A percentile compares a stretch with the other conserved stretches of the same genome.
Evolutionary conservation across 2,888 invertebrate genomes (phyloP).

Genomic region (Eumerus sabulonum): DNA sequence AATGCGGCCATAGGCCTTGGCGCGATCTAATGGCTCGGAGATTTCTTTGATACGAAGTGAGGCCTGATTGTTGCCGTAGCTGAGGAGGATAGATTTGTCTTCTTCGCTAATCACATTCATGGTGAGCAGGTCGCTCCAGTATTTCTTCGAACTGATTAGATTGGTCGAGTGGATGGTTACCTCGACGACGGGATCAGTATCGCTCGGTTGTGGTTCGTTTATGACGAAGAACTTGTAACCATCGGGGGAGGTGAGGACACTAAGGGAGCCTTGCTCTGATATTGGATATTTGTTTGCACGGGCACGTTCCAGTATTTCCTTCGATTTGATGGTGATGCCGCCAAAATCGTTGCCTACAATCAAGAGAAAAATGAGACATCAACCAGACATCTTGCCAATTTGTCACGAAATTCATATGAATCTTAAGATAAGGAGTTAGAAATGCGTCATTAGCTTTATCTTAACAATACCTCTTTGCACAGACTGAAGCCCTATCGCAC

Average conservation of each 20-base stretch:
- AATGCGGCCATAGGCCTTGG: constrained; percentile 95
- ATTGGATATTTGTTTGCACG: constrained; percentile 86
- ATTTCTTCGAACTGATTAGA: constrained; percentile 86
- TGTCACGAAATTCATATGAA: no score
- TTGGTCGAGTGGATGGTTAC: constrained; percentile 89
- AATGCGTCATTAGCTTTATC: no score
- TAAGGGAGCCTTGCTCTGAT: constrained; percentile 82
- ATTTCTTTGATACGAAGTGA: constrained; percentile 84
- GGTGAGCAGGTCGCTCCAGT: constrained; percentile 90
- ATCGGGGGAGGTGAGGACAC: constrained; percentile 90
- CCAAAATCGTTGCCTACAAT: constrained; percentile 88
- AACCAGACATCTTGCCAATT: no score
- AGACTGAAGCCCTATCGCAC: no score
- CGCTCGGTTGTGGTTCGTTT: constrained; percentile 84
- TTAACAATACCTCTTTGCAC: no score
- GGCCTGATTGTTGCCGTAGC: constrained; percentile 86
- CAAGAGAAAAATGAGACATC: no score
- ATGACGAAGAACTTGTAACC: constrained; percentile 93
- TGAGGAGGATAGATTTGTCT: constrained; percentile 83
- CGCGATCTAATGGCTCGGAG: constrained; percentile 84
- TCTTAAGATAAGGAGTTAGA: no score
- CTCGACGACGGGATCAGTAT: constrained; percentile 89
- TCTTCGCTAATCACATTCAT: constrained; percentile 85
- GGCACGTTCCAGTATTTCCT: constrained; percentile 87
- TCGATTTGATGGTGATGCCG: constrained; percentile 90